These are phyloP conservation scores for Oreochromis grahami DNA, from an alignment of 2,797 vertebrate genomes.

Conservation along the genomic window DNA sequence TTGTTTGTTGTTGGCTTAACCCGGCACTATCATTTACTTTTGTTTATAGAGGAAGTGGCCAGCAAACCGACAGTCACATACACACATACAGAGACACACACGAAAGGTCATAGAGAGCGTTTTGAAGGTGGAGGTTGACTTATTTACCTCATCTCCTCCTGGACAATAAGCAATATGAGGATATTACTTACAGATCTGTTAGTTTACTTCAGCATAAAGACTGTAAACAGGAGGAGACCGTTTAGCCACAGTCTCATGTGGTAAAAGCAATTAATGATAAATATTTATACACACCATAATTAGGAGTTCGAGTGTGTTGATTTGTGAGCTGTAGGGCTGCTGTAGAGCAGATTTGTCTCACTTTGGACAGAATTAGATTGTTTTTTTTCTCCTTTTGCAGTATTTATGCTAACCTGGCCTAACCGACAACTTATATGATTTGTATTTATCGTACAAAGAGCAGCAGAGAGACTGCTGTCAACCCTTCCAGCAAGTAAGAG, in stretches of 20 bases:
- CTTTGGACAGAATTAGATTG: background rate
- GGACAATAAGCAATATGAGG: background rate
- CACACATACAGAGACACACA: background rate
- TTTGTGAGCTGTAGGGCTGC: background rate
- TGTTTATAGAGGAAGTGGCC: slow-evolving; percentile 42
- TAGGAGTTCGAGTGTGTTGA: background rate
- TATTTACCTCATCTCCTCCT: background rate
- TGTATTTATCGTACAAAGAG: background rate
- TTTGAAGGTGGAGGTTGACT: background rate
- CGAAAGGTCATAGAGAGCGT: background rate
- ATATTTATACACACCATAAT: background rate
- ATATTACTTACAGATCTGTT: background rate
- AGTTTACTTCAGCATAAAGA: background rate
- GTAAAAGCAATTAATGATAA: background rate
- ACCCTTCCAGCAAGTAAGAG: background rate
- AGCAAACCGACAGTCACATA: background rate
- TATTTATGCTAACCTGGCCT: background rate
- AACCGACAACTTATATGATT: background rate
- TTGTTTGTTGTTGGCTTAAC: slow-evolving; percentile 38
- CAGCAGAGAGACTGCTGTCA: background rate
- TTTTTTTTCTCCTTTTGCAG: background rate
- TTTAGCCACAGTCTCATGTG: background rate
- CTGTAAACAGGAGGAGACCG: background rate
- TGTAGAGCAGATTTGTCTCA: background rate
- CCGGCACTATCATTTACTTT: slow-evolving; percentile 28